Base-by-base conservation (phyloP, 2,888 invertebrate genomes). In the Xestobium rufovillosum region DNA sequence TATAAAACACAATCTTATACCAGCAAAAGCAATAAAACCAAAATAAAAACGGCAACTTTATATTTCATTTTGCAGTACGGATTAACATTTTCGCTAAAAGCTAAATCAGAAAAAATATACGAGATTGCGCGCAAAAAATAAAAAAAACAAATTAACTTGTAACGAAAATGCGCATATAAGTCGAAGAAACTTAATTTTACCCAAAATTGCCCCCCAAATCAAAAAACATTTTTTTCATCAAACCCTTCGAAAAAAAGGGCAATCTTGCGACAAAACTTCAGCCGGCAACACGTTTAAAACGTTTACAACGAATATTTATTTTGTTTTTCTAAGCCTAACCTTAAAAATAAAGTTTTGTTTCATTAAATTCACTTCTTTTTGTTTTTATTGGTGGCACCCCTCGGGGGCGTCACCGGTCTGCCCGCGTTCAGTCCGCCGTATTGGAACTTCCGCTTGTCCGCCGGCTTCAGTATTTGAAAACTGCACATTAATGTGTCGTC, bases 401-500 rank as follows among this genome's bases (percentile, higher is more conserved):
- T 76, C 37, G 97, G 96, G 61, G 97, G 97, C 67, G 98, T 98
- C 58, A 96, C 88, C 56, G 97, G 98, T 60, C 97, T 80, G 59
- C 92, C 92, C 61, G 92, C 83, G 69, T 88, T 92, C 65, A 92
- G 78, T 51, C 80, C 80, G 61, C 89, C 88, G 68, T 97, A 94
- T 53, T 86, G 83, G 67, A 89, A 88, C 71, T 97, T 95, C 76
- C 96, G 87, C 71, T 97, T 98, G 74, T 98, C 97, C 43, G 97
- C 97, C 61, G 98, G 98, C 75, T 89, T 89, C 63, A 90, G 72
- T 63, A 90, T 90, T 71, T 89, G 82, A 78, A 98, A 98, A 69
- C 96, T 96, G 77, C 97, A 98, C 97, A 98, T 97, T 52, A 98
- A 76, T 49, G 95, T 94, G 69, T 98, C 97, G 72, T 98, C 97